Evolutionary conservation across 2,888 invertebrate genomes (phyloP), one percentile per base, ranked within the genome.

Genomic region (Xestia sexstrigata): DNA sequence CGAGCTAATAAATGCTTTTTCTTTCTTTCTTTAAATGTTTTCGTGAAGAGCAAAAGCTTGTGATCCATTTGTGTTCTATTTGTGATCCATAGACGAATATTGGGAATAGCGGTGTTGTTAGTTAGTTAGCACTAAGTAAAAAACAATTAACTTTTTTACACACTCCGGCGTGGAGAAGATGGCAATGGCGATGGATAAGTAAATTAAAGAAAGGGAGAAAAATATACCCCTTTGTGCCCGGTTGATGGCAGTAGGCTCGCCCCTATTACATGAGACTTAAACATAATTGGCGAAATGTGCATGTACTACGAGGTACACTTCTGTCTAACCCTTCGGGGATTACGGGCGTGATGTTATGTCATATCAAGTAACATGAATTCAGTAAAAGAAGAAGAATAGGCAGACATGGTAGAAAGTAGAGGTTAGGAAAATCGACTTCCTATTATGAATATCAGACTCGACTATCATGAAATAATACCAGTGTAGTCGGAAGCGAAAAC

Each of bases 401-500:
- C 26, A 35, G 35, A 23, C 2, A 23, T 26, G 30, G 9, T 26
- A 58, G 30, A 8, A 58, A 67, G 58, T 67, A 26, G 6, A 6
- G 2, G 15, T 42, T 47, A n/a, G 17, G 15, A n/a, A 76, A 76
- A 58, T 39, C 47, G 42, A 76, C 11, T n/a, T 26, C 8, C 52
- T 20, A 15, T 71, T 47, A 39, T 13, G 17, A 70, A 62, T 52
- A 79, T 35, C 23, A 45, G 49, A 17, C 9, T 62, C 26, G 6
- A 47, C 45, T 49, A 79, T 30, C n/a, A 39, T 65, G 30, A 62
- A 62, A 52, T 62, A 52, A 6, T 62, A 62, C n/a, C 62, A 45
- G 26, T 60, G 1, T 2, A 49, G 39, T 52, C 35, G 79, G 49
- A 77, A 70, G 70, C 26, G 6, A n/a, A n/a, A 79, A 79, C 15